Percentiles rank a stretch among this genome's conserved stretches.
Conservation (phyloP, 2,888 invertebrate genomes). For the Alsophila aescularia region DNA sequence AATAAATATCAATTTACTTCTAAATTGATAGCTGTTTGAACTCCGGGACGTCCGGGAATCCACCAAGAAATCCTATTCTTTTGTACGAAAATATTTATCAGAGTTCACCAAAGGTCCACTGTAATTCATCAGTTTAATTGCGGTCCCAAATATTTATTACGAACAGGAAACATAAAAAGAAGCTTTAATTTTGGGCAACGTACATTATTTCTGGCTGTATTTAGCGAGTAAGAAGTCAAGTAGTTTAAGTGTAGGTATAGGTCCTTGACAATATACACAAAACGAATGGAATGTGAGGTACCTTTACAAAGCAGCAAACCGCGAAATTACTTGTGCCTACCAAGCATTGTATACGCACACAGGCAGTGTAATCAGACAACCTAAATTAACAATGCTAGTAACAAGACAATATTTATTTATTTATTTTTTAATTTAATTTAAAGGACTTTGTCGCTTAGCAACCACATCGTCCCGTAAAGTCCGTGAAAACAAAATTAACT, state of each 20-base stretch:
- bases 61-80: constrained; percentile 9
- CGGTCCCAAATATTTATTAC: background rate
- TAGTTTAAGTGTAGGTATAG: constrained; percentile 6
- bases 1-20: background rate
- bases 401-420: too few relatives aligned
- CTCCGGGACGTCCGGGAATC: constrained; percentile 1
- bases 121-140: constrained; percentile 14
- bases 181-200: background rate
- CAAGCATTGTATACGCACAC: background rate
- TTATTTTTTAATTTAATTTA: too few relatives aligned
- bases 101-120: constrained; percentile 10
- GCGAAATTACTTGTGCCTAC: constrained; percentile 29
- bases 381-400: constrained; percentile 1
- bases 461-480: too few relatives aligned
- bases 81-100: constrained; percentile 18
- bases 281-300: constrained; percentile 25
- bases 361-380: background rate
- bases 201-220: background rate
- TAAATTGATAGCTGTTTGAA: constrained; percentile 3
- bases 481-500: too few relatives aligned
- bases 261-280: constrained; percentile 13
- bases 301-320: constrained; percentile 31
- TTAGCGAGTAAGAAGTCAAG: constrained; percentile 10
- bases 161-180: background rate
- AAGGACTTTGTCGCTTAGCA: too few relatives aligned